These are phyloP conservation scores for Phenganax marumi DNA, from an alignment of 92 coral and sea anemone species.

Conservation along the genomic window DNA sequence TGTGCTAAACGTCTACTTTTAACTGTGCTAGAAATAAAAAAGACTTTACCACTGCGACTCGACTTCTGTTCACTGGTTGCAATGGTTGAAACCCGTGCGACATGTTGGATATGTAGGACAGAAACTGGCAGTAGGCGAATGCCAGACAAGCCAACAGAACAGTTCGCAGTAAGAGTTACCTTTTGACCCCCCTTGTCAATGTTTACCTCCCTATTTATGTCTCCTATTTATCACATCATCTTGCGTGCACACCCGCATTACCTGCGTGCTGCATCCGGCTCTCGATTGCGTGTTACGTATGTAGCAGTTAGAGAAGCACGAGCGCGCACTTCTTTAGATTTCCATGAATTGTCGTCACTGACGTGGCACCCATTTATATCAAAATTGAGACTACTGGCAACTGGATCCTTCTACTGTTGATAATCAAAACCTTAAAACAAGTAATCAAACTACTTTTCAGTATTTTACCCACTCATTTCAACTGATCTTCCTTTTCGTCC, in stretches of 20 bases:
- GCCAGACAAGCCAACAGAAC: constrained; percentile 26
- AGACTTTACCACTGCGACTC: constrained; percentile 38
- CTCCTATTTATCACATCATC: not conserved
- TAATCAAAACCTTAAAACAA: too few relatives aligned
- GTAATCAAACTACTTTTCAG: too few relatives aligned
- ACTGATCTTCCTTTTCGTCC: too few relatives aligned
- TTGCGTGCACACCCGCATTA: constrained; percentile 7
- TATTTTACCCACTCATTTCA: too few relatives aligned
- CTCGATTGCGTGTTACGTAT: too few relatives aligned
- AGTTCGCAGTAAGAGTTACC: constrained; percentile 32
- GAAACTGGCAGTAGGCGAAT: not conserved
- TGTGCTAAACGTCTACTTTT: constrained; percentile 1
- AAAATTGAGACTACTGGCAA: too few relatives aligned
- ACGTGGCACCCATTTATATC: too few relatives aligned
- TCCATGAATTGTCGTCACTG: too few relatives aligned
- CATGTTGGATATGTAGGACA: constrained; percentile 30
- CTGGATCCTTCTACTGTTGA: too few relatives aligned
- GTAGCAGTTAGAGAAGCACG: too few relatives aligned
- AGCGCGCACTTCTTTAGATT: too few relatives aligned
- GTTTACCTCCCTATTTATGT: constrained; percentile 35
- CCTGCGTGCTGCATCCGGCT: not conserved
- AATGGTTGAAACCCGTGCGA: constrained; percentile 42
- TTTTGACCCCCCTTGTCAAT: constrained; percentile 42
- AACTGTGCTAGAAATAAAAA: not conserved
- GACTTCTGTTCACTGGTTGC: constrained; percentile 34